Percentiles rank a stretch among this genome's conserved stretches.
These are phyloP conservation scores for Mesorhabditis spiculigera DNA, from an alignment of 2,888 invertebrate genomes.

Conservation along the genomic window DNA sequence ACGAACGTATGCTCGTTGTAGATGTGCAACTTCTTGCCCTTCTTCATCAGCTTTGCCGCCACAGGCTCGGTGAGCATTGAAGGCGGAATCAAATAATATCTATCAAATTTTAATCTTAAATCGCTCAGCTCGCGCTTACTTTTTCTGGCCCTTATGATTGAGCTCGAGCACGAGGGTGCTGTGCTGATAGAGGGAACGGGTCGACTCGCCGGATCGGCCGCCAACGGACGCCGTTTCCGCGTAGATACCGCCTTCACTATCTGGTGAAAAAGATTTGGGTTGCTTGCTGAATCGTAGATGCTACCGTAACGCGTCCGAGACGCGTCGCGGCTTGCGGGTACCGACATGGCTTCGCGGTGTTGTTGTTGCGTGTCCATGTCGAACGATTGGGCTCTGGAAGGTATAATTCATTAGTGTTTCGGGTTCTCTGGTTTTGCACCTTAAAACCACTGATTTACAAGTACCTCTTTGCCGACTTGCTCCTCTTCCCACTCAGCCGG, in stretches of 20 bases:
- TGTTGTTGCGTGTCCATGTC: conserved; percentile 1
- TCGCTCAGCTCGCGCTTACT: conserved; percentile 20
- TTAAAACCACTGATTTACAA: too few species aligned
- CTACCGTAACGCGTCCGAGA: conserved; percentile 44
- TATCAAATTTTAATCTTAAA: conserved; percentile 13
- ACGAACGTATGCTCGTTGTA: conserved; percentile 59
- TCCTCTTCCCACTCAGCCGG: conserved; percentile 43
- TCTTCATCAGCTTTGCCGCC: conserved; percentile 45
- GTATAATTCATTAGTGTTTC: too few species aligned
- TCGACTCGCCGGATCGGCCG: conserved; percentile 41
- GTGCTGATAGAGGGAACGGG: conserved; percentile 45
- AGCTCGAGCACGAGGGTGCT: conserved; percentile 48
- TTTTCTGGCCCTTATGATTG: conserved; percentile 37
- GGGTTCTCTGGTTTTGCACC: too few species aligned
- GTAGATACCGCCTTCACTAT: conserved; percentile 18
- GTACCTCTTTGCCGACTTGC: conserved; percentile 25
- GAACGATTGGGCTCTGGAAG: neutral
- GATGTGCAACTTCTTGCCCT: conserved; percentile 57
- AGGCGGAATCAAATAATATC: conserved; percentile 55
- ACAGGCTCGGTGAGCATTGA: conserved; percentile 44
- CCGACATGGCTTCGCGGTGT: conserved; percentile 51
- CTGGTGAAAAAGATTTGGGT: conserved; percentile 2
- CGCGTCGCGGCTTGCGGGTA: conserved; percentile 54
- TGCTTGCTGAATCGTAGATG: neutral
- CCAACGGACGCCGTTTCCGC: conserved; percentile 43